These are phyloP conservation scores for Drusus annulatus DNA, from an alignment of 1,140 invertebrate genomes.

Conservation along the genomic window DNA sequence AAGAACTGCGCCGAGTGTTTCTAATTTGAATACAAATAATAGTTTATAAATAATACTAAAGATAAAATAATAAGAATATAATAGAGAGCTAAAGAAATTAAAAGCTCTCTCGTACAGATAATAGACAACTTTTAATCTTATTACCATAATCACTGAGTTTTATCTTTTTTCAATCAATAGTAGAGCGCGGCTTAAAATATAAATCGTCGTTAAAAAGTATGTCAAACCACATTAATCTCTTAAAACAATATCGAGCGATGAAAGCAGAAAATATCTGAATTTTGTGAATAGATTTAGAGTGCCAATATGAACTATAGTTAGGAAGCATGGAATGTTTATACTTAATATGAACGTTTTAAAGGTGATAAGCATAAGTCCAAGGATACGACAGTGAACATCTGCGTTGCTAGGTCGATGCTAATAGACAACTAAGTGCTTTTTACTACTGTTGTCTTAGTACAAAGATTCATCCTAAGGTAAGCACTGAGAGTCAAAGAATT, in stretches of 20 bases:
- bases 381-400: slow-evolving; percentile 25
- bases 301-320: neutral
- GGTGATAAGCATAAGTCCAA: slow-evolving; percentile 2
- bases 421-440: slow-evolving; percentile 10
- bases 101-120: no score
- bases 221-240: neutral
- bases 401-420: slow-evolving; percentile 16
- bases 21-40: no score
- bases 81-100: no score
- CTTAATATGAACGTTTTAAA: slow-evolving; percentile 31
- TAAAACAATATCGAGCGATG: neutral
- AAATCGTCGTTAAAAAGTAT: no score
- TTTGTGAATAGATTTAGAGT: slow-evolving; percentile 16
- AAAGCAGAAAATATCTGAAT: slow-evolving; percentile 2
- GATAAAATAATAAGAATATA: no score
- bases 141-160: no score
- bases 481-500: no score
- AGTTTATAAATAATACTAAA: no score
- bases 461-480: neutral
- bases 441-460: neutral
- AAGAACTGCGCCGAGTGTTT: no score
- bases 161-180: no score
- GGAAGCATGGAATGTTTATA: slow-evolving; percentile 11
- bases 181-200: no score
- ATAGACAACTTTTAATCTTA: no score